phyloP scores from a whole-genome alignment of 2,888 invertebrate species.

The Noctua pronuba region DNA sequence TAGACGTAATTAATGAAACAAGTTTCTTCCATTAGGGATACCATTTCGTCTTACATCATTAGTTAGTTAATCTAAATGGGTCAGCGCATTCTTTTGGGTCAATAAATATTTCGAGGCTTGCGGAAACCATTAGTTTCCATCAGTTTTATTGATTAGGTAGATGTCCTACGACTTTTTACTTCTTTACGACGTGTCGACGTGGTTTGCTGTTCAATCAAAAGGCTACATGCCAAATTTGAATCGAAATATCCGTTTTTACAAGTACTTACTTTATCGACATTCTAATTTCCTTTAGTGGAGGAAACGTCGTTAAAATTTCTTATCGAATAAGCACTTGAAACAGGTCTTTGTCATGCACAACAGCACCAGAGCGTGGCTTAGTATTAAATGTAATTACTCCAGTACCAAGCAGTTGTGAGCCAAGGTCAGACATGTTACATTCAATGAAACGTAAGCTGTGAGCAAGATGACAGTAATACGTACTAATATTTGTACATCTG shows the following conservation, averaged over 20 bases:
- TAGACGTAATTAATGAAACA: conserved; percentile 59
- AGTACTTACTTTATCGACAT: conserved; percentile 42
- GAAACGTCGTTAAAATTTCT: conserved; percentile 45
- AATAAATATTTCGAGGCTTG: conserved; percentile 40
- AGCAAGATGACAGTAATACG: conserved; percentile 55
- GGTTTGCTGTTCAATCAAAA: background rate
- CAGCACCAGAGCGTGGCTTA: conserved; percentile 36
- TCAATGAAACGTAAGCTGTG: conserved; percentile 60
- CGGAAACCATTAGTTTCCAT: conserved; percentile 24
- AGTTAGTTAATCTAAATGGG: conserved; percentile 49
- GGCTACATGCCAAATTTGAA: conserved; percentile 16
- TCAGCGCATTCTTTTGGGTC: conserved; percentile 54
- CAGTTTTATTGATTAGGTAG: conserved; percentile 15
- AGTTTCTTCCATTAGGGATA: conserved; percentile 57
- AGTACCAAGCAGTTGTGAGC: conserved; percentile 36
- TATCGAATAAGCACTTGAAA: conserved; percentile 52
- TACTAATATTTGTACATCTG: conserved; percentile 67
- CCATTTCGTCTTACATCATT: conserved; percentile 52
- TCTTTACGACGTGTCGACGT: background rate
- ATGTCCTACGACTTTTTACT: background rate
- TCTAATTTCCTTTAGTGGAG: conserved; percentile 23
- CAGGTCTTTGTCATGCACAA: conserved; percentile 43
- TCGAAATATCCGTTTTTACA: conserved; percentile 5
- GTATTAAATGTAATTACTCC: conserved; percentile 59
- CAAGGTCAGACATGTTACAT: conserved; percentile 62